Conservation (phyloP, 1,140 invertebrate genomes). For the Melipona quadrifasciata region DNA sequence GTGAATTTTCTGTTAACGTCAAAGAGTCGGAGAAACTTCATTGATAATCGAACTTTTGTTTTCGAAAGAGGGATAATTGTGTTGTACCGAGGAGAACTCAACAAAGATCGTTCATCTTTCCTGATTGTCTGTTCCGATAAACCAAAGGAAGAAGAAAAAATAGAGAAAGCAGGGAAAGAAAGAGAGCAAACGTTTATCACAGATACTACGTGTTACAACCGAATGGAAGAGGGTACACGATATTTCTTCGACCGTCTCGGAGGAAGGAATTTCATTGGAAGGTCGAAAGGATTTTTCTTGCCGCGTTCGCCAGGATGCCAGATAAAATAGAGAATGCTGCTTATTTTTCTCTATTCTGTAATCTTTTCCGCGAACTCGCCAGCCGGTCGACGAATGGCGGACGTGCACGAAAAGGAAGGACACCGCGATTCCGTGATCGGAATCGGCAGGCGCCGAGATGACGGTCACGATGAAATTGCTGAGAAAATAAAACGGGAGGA, state of each 20-base stretch:
- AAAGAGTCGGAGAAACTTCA: neutral
- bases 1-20: neutral
- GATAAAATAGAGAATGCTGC: constrained; percentile 9
- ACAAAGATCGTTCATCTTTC: neutral
- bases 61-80: too few relatives aligned
- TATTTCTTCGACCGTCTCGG: neutral
- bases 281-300: neutral
- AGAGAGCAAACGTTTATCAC: neutral
- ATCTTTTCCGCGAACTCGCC: constrained; percentile 17
- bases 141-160: too few relatives aligned
- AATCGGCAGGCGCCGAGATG: constrained; percentile 38
- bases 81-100: too few relatives aligned
- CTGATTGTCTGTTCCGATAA: neutral
- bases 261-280: neutral
- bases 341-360: constrained; percentile 10
- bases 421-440: constrained; percentile 22
- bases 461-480: constrained; percentile 28
- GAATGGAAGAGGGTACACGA: neutral
- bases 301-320: neutral
- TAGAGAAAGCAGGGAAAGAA: neutral
- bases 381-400: constrained; percentile 7
- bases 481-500: constrained; percentile 30
- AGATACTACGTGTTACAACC: neutral
- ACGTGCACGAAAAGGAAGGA: neutral
- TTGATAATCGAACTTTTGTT: neutral